Evolutionary conservation across 2,113 vertebrate genomes (phyloP).

Genomic region (Caretta caretta): DNA sequence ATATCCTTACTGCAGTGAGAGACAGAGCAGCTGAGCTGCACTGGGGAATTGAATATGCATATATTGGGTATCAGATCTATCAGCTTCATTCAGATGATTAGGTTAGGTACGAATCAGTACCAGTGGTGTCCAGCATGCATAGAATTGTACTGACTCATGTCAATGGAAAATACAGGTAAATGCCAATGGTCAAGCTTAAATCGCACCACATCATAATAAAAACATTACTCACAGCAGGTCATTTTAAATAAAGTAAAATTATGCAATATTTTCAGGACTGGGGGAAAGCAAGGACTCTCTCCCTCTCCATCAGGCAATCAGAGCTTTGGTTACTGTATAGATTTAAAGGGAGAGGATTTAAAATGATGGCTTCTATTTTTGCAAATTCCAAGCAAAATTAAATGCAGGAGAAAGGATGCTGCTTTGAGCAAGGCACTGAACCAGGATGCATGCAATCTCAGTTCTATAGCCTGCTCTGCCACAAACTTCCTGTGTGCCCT

Average conservation of each 20-base stretch:
- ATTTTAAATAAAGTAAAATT: constrained; percentile 30
- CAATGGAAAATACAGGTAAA: constrained; percentile 22
- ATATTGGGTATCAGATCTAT: background rate
- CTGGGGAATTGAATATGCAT: background rate
- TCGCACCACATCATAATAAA: constrained; percentile 21
- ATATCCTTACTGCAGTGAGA: constrained; percentile 17
- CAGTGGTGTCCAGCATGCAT: background rate
- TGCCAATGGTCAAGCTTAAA: constrained; percentile 43
- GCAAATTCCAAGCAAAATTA: constrained; percentile 23
- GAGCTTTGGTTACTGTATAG: background rate
- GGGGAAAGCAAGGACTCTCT: constrained; percentile 25
- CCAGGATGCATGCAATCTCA: constrained; percentile 56
- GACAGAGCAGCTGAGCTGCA: background rate
- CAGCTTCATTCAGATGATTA: background rate
- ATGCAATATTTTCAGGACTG: constrained; percentile 16
- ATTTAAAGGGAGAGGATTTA: constrained; percentile 29
- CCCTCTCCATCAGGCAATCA: background rate
- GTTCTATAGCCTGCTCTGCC: constrained; percentile 67
- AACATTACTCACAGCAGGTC: constrained; percentile 48
- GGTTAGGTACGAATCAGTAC: background rate
- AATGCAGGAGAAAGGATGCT: constrained; percentile 25
- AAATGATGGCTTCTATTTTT: constrained; percentile 30
- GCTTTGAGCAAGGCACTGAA: constrained; percentile 64
- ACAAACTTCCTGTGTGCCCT: constrained; percentile 62
- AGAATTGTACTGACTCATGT: constrained; percentile 36